These are phyloP conservation scores for Heloderma charlesbogerti DNA, from an alignment of 2,113 vertebrate genomes.

Conservation along the genomic window DNA sequence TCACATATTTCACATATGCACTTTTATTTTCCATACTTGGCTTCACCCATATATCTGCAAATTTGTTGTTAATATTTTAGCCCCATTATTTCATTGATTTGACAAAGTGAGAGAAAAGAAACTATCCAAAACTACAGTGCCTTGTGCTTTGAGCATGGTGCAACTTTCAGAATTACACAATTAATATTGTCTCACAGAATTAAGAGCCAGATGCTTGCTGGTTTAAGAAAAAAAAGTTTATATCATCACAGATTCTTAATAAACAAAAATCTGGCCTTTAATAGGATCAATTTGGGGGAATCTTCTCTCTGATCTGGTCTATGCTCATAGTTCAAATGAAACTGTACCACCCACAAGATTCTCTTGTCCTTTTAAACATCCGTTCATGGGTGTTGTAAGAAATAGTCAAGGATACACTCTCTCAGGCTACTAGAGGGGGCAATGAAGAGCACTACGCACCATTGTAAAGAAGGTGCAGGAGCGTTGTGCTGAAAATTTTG, in stretches of 20 bases:
- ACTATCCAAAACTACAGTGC: background rate
- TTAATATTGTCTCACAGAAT: background rate
- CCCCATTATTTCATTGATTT: background rate
- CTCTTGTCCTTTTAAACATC: background rate
- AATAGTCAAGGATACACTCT: no score
- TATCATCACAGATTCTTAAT: no score
- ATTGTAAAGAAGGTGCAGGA: no score
- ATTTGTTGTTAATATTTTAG: background rate
- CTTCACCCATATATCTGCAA: background rate
- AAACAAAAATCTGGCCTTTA: background rate
- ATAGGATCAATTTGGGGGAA: background rate
- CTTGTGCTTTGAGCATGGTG: background rate
- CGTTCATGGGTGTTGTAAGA: background rate
- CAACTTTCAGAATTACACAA: background rate
- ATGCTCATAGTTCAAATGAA: background rate
- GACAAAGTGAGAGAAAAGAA: background rate
- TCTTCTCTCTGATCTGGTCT: background rate
- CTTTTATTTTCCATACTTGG: background rate
- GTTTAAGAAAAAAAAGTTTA: background rate
- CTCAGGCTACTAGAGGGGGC: no score
- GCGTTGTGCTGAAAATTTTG: no score
- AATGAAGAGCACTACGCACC: no score
- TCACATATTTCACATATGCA: background rate
- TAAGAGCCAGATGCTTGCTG: background rate
- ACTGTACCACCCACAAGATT: background rate